These are phyloP conservation scores for Lasioglossum vierecki DNA, from an alignment of 2,888 invertebrate species.

Conservation along the genomic window DNA sequence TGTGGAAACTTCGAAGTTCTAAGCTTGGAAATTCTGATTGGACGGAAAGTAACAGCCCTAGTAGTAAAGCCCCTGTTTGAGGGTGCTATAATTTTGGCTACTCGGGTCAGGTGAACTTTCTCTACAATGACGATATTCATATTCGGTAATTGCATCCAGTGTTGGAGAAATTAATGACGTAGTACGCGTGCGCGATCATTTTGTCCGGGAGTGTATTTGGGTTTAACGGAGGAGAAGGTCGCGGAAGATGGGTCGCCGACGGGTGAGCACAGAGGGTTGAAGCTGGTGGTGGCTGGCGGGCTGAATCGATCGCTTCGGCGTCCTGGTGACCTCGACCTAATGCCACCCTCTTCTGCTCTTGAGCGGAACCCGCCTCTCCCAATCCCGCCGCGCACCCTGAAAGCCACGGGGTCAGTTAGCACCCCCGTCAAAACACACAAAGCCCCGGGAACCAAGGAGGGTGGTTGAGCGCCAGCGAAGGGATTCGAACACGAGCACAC, in stretches of 20 bases:
- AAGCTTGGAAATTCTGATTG: too few species aligned
- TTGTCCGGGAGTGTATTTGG: slow-evolving; percentile 27
- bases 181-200: background rate
- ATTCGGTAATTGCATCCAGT: background rate
- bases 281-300: slow-evolving; percentile 76
- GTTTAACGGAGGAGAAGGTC: slow-evolving; percentile 36
- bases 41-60: too few species aligned
- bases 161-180: background rate
- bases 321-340: slow-evolving; percentile 87
- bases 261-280: slow-evolving; percentile 37
- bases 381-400: slow-evolving; percentile 36
- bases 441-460: slow-evolving; percentile 43
- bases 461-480: background rate
- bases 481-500: slow-evolving; percentile 1
- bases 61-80: background rate
- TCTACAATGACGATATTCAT: background rate
- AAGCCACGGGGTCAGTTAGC: slow-evolving; percentile 76
- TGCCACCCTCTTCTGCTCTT: slow-evolving; percentile 84
- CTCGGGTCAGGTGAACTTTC: background rate
- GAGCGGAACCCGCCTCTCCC: slow-evolving; percentile 84
- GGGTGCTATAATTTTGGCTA: background rate
- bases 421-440: slow-evolving; percentile 78
- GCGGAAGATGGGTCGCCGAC: slow-evolving; percentile 31
- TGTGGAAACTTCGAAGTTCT: too few species aligned
- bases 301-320: slow-evolving; percentile 87